Evolutionary conservation across 2,113 vertebrate genomes (phyloP).

Genomic region (Archocentrus centrarchus): DNA sequence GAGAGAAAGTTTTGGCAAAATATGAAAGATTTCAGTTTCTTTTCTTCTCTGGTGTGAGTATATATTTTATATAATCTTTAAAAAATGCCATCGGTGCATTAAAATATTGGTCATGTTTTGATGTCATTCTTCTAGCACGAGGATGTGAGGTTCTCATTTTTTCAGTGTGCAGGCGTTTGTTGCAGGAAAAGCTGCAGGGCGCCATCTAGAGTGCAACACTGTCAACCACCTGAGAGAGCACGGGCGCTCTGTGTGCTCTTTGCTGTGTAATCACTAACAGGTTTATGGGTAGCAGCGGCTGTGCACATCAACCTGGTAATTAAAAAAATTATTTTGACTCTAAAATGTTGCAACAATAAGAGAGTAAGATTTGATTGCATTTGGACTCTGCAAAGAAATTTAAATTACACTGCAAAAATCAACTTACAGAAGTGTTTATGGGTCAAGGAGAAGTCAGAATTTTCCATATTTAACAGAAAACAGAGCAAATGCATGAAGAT

Average conservation of each 20-base stretch:
- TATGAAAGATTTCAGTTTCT: not conserved
- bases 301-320: not conserved
- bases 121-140: constrained; percentile 29
- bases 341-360: not conserved
- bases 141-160: not conserved
- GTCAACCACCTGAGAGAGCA: not conserved
- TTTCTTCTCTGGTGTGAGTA: not conserved
- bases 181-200: constrained; percentile 24
- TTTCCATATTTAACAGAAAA: not conserved
- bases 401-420: not conserved
- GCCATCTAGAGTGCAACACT: constrained; percentile 37
- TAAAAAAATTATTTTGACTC: not conserved
- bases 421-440: not conserved
- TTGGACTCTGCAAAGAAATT: not conserved
- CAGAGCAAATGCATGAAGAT: not conserved
- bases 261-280: not conserved
- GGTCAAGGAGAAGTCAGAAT: not conserved
- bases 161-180: not conserved
- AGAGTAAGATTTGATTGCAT: accelerated
- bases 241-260: constrained; percentile 7
- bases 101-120: not conserved
- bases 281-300: constrained; percentile 32
- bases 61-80: not conserved
- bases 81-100: not conserved
- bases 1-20: not conserved